A percentile compares a stretch with the other conserved stretches of the same genome.
phyloP scores from a whole-genome alignment of 1,140 invertebrate genomes.

The Leptopilina boulardi region DNA sequence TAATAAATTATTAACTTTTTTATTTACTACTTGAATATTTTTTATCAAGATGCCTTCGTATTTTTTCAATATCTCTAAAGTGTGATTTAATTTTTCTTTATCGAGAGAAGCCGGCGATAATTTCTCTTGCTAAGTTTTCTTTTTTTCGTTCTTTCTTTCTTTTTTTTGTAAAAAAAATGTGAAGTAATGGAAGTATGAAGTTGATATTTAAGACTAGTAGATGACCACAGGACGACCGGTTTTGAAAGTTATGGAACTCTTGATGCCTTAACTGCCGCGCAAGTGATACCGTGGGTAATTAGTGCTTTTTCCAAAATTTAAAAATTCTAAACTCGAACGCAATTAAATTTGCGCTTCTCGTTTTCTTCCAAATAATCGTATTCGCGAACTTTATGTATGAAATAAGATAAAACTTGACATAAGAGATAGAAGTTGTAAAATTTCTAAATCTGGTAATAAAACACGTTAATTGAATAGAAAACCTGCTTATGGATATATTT shows the following conservation, averaged over 20 bases:
- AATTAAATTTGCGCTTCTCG: constrained; percentile 4
- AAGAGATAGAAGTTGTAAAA: constrained; percentile 14
- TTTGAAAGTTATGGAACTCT: constrained; percentile 1
- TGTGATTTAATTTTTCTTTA: background rate
- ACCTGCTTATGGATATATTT: constrained; percentile 3
- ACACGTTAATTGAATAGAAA: constrained; percentile 17
- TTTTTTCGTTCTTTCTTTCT: too few species aligned
- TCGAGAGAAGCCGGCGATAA: background rate
- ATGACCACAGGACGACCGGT: constrained; percentile 15
- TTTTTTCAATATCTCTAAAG: background rate
- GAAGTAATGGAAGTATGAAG: background rate
- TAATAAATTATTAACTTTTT: too few species aligned
- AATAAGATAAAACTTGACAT: constrained; percentile 11
- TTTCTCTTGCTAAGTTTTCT: background rate
- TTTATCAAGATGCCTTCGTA: too few species aligned
- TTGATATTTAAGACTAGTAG: constrained; percentile 18
- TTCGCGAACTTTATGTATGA: constrained; percentile 10
- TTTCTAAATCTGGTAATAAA: constrained; percentile 18
- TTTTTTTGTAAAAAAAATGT: background rate
- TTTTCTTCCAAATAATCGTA: constrained; percentile 10
- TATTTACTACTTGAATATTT: too few species aligned
- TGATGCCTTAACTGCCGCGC: background rate
- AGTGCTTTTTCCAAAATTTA: constrained; percentile 1
- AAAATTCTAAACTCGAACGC: background rate
- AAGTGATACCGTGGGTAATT: background rate